Evolutionary conservation across 2,113 vertebrate genomes (phyloP).

Genomic region (Ceratotherium simum): DNA sequence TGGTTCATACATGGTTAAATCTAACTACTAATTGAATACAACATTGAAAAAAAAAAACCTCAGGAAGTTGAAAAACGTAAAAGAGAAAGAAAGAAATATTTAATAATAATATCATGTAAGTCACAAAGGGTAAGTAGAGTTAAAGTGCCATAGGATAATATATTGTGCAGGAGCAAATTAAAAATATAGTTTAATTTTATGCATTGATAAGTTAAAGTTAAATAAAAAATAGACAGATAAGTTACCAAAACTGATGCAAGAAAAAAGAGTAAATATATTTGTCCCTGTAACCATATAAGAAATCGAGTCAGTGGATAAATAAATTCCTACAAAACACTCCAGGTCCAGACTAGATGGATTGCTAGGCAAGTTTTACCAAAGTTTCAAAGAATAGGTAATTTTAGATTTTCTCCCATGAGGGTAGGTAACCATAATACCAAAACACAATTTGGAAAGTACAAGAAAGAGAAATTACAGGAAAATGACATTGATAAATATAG

Average conservation of each 20-base stretch:
- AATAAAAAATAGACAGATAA: background rate
- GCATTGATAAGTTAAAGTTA: background rate
- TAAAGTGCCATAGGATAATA: background rate
- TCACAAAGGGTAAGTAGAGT: background rate
- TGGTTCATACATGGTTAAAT: background rate
- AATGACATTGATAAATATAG: background rate
- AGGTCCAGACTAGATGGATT: background rate
- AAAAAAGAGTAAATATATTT: background rate
- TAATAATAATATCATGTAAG: background rate
- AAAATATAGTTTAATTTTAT: background rate
- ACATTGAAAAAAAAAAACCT: background rate
- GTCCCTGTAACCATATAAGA: background rate
- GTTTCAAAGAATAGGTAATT: background rate
- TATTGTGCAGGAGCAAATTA: background rate
- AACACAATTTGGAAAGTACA: background rate
- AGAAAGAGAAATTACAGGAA: background rate
- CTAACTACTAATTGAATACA: background rate
- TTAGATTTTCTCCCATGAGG: background rate
- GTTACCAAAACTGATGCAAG: background rate
- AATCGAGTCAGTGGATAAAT: background rate
- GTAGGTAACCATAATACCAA: background rate
- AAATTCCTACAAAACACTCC: background rate
- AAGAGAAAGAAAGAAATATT: background rate
- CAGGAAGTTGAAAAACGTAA: background rate
- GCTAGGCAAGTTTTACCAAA: background rate